Evolutionary conservation across 2,888 invertebrate genomes (phyloP).

Genomic region (Eutolmus rufibarbis): DNA sequence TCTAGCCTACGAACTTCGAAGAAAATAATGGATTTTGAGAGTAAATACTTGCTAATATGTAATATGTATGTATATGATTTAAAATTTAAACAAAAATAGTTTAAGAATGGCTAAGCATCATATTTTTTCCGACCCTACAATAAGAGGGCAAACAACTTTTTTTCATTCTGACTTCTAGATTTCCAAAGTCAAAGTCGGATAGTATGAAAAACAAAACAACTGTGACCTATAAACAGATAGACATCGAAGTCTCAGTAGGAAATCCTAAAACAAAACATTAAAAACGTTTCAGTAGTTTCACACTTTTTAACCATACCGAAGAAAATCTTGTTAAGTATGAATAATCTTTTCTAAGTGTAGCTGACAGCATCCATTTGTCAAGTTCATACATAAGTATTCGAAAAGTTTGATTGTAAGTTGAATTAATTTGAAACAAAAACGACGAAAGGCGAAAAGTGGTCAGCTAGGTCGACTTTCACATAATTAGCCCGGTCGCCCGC

Average conservation of each 20-base stretch:
- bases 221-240: background rate
- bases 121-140: too few species aligned
- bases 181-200: too few species aligned
- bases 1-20: too few species aligned
- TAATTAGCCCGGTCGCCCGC: background rate
- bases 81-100: too few species aligned
- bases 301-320: background rate
- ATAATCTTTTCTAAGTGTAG: background rate
- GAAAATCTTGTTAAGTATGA: background rate
- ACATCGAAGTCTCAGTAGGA: background rate
- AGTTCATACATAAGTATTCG: background rate
- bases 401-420: background rate
- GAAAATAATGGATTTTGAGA: too few species aligned
- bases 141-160: too few species aligned
- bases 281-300: background rate
- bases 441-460: background rate
- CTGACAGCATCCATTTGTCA: background rate
- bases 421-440: background rate
- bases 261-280: background rate
- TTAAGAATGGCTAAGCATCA: too few species aligned
- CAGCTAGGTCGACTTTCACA: slow-evolving; percentile 1
- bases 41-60: too few species aligned
- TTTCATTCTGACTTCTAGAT: too few species aligned
- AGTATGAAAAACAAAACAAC: background rate
- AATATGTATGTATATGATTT: too few species aligned